A percentile compares a stretch with the other conserved stretches of the same genome.
Evolutionary conservation across 1,140 invertebrate genomes (phyloP).

Genomic region (roundworm (Caenorhabditis elegans)): WBcel235 BX284606.5:3438001-3438500

Average conservation of each 20-base stretch:
- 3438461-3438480: not conserved
- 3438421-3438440: no score
- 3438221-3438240: not conserved
- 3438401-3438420: no score
- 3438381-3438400: no score
- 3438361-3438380: no score
- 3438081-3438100: no score
- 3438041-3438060: not conserved
- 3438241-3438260: slow-evolving; percentile 15
- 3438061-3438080: no score
- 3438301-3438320: no score
- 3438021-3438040: not conserved
- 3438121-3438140: slow-evolving; percentile 24
- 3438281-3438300: not conserved
- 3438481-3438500: not conserved
- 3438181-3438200: slow-evolving; percentile 29
- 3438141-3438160: slow-evolving; percentile 24
- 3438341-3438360: no score
- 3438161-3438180: slow-evolving; percentile 20
- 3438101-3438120: not conserved
- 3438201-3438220: not conserved
- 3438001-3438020: not conserved
- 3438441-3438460: no score
- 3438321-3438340: no score
- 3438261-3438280: not conserved